Conservation (phyloP, 2,888 invertebrate genomes). For the Piscicola geometra region DNA sequence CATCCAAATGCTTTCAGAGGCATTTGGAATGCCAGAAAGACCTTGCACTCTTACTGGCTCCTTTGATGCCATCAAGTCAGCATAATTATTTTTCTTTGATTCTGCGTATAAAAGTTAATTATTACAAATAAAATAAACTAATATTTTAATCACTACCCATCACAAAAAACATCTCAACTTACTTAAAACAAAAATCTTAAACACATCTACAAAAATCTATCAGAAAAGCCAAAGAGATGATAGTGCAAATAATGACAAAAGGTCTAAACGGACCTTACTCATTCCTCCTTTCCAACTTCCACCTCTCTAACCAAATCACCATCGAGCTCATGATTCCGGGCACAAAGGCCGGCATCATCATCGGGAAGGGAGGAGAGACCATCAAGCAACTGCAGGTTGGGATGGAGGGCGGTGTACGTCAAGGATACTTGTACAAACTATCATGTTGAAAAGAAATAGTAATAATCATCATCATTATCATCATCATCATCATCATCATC, state of each 20-base stretch:
- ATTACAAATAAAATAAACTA: not conserved
- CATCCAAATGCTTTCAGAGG: slow-evolving; percentile 60
- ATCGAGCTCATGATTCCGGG: slow-evolving; percentile 93
- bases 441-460: slow-evolving; percentile 15
- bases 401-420: not conserved
- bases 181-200: not conserved
- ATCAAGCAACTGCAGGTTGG: slow-evolving; percentile 73
- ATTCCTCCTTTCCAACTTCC: slow-evolving; percentile 34
- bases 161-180: not conserved
- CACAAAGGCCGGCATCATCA: slow-evolving; percentile 92
- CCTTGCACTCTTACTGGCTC: slow-evolving; percentile 84
- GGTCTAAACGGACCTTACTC: slow-evolving; percentile 35
- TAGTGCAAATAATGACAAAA: slow-evolving; percentile 63
- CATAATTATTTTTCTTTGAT: slow-evolving; percentile 9
- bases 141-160: too few relatives aligned
- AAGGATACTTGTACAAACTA: not conserved
- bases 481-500: not conserved
- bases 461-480: not conserved
- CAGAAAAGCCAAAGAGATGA: slow-evolving; percentile 74
- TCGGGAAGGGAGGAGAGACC: slow-evolving; percentile 97
- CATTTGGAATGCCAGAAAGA: slow-evolving; percentile 56
- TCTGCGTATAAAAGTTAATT: not conserved
- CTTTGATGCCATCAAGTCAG: slow-evolving; percentile 68
- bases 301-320: slow-evolving; percentile 41
- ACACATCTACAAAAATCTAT: slow-evolving; percentile 45